These are phyloP conservation scores for Galemys pyrenaicus DNA, from an alignment of 2,113 vertebrate species.

Conservation along the genomic window DNA sequence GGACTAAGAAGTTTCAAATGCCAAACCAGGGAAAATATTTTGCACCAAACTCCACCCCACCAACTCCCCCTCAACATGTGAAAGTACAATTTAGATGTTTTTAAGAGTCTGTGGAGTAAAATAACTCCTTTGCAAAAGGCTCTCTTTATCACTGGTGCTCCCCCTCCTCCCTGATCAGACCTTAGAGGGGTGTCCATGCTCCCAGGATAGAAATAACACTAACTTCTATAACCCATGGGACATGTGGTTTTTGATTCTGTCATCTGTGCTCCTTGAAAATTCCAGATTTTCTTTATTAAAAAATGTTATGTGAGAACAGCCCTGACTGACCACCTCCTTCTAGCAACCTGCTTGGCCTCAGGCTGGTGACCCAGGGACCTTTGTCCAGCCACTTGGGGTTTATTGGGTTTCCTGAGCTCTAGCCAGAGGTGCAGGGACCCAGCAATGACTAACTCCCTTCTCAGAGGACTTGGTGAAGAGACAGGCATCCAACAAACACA, in stretches of 20 bases:
- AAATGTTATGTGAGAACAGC: neutral
- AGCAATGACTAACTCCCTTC: neutral
- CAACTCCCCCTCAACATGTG: neutral
- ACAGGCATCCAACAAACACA: neutral
- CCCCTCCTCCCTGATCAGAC: neutral
- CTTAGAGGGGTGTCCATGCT: rapidly evolving
- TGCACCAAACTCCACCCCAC: neutral
- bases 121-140: neutral
- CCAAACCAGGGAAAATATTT: neutral
- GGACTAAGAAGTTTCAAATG: neutral
- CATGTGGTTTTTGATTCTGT: neutral
- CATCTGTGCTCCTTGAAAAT: neutral
- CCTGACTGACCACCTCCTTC: neutral
- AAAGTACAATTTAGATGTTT: neutral
- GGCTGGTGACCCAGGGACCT: neutral
- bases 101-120: neutral
- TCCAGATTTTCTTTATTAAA: neutral
- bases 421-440: neutral
- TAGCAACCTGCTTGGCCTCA: neutral
- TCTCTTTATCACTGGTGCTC: neutral
- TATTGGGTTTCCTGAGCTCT: neutral
- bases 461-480: neutral
- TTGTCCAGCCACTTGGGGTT: neutral
- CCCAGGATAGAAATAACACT: neutral
- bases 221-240: neutral